Evolutionary conservation across 2,113 vertebrate species (phyloP), one percentile per base, ranked within the genome.

Genomic region (Callorhinus ursinus): DNA sequence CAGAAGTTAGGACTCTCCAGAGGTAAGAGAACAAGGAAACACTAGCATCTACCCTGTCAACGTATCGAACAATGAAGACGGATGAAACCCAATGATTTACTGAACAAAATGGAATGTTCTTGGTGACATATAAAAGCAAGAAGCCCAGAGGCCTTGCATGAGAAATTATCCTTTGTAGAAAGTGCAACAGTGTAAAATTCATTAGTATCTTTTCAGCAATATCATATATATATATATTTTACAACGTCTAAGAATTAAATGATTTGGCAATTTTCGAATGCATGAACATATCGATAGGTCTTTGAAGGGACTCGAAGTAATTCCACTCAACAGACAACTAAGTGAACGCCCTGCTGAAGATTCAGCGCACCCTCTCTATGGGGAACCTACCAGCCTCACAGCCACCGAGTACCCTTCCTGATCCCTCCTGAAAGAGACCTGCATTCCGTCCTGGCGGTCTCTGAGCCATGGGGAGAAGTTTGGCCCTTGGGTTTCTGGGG

Each of bases 131-230:
- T 31, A 46, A 63, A 67, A 89, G 83, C 93, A 49, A 84, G 49
- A 69, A 83, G 16, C 84, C 84, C 94, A 87, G 36, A 65, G 46
- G 36, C 57, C 81, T 92, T 95, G 74, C 61, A 31, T 39, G 63
- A 92, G 94, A 97, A 88, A 80, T 87, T 77, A 90, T 53, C 84
- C 74, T 90, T 49, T 3, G 0, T 88, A 94, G 59, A 92, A 96
- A 97, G 90, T 39, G 31, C 4, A 96, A 13, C 13, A n/a, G 59
- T 49, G 36, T 21, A 80, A 98, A 94, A 61, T 49, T 57, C 91
- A 89, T 87, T 89, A 89, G 63, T 79, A 93, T 83, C 46, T 92
- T 86, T 93, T 93, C 72, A 79, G 55, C 4, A 9, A 63, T 55
- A 46, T 81, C 36, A 3, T 65, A 26, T 49, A 49, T 49, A 79